phyloP scores from a whole-genome alignment of 2,888 invertebrate genomes.

The Agriopis leucophaearia region DNA sequence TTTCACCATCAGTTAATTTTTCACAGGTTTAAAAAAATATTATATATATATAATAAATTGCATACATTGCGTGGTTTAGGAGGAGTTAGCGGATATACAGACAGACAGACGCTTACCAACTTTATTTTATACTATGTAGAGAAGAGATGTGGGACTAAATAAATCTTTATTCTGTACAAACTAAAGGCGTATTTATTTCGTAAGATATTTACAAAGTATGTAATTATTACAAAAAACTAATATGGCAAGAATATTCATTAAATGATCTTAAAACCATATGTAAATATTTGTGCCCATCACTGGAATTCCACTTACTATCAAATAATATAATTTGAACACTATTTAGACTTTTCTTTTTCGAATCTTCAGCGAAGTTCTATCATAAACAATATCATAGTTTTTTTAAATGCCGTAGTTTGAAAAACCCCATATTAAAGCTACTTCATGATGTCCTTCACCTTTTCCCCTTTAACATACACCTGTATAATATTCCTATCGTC shows the following conservation, averaged over 20 bases:
- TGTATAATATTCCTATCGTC: constrained; percentile 93
- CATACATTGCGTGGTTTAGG: too few relatives aligned
- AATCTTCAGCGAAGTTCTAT: background rate
- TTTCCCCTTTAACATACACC: constrained; percentile 91
- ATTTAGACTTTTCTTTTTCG: background rate
- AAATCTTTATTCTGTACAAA: background rate
- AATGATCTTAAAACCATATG: constrained; percentile 1
- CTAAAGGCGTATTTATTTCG: background rate
- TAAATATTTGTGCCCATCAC: background rate
- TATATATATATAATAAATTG: too few relatives aligned
- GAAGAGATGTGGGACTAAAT: background rate
- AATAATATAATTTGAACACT: background rate
- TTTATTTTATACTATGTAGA: too few relatives aligned
- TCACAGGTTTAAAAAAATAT: too few relatives aligned
- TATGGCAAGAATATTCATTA: background rate
- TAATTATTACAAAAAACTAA: background rate
- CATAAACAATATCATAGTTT: constrained; percentile 5
- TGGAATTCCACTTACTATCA: background rate
- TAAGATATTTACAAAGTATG: background rate
- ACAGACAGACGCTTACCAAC: too few relatives aligned
- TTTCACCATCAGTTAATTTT: too few relatives aligned
- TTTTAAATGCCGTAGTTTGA: background rate
- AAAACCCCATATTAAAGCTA: background rate
- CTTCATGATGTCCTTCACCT: constrained; percentile 56
- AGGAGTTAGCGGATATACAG: too few relatives aligned